Base-by-base conservation (phyloP, 2,797 vertebrate species). In the Aphelocoma californica region DNA sequence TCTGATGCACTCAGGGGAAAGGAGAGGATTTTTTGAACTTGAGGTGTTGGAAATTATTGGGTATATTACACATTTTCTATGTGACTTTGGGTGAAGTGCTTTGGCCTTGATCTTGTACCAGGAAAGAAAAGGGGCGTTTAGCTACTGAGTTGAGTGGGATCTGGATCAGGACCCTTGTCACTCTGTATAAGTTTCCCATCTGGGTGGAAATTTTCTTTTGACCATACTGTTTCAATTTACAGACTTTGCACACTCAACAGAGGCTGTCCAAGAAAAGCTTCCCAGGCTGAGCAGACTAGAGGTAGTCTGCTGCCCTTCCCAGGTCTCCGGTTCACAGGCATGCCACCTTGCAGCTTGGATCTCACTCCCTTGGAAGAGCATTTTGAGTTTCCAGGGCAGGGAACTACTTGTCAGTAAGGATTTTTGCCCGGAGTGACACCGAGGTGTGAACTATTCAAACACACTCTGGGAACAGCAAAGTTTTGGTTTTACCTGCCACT, bases 161-260 rank as follows among this genome's bases (percentile, higher is more conserved):
- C 75, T 90, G 54, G 34, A 81, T 53, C 38, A 53, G 40, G 32
- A 70, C 18, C 48, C 16, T 67, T 67, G 74, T 73, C 6, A 3
- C 38, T 64, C n/a, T 24, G 2, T 65, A 4, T 40, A 57, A 40
- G 18, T 71, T 91, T 95, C 71, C 57, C 13, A 48, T 42, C 42
- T 71, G 40, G 28, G 16, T 85, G 48, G 67, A 89, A 92, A 89
- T 57, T 69, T 78, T 90, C 58, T 62, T 88, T 90, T 70, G 78
- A 64, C 29, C 31, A 60, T 29, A 12, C 18, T 61, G 51, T 47
- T 86, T 73, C 36, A 54, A 28, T 77, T 64, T 57, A 44, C 29
- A 48, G 44, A 51, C 48, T 74, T 70, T 0, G 4, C 45, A 18
- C 44, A 8, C 2, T 45, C 2, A 0, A 3, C 70, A 79, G 44